Conservation (phyloP, 2,888 invertebrate genomes). For the Drosophila quinaria region DNA sequence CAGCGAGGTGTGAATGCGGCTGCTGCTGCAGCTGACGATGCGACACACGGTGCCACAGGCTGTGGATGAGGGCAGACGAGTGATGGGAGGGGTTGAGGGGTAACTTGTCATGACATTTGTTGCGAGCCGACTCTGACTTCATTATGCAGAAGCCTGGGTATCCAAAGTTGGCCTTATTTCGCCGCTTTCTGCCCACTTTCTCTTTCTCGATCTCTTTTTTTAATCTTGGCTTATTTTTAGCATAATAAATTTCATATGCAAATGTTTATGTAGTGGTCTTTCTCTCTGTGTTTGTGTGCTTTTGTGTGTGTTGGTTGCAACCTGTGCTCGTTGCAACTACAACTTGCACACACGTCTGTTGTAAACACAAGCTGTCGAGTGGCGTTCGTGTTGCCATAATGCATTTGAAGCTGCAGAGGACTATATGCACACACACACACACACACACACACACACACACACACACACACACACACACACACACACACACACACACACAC, state of each 20-base stretch:
- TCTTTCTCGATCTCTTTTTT: constrained; percentile 40
- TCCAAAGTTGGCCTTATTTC: constrained; percentile 76
- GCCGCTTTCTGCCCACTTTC: constrained; percentile 3
- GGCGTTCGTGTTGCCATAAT: constrained; percentile 75
- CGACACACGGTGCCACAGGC: constrained; percentile 18
- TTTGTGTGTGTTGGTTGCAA: constrained; percentile 22
- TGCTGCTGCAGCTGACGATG: constrained; percentile 23
- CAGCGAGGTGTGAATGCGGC: constrained; percentile 68
- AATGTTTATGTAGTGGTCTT: constrained; percentile 76
- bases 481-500: no score
- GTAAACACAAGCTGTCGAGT: constrained; percentile 64
- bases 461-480: no score
- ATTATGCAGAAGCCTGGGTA: constrained; percentile 66
- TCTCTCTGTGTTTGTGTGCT: constrained; percentile 4
- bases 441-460: no score
- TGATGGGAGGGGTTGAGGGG: constrained; percentile 17
- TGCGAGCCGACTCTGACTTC: constrained; percentile 46
- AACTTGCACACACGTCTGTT: constrained; percentile 13
- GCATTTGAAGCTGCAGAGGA: constrained; percentile 72
- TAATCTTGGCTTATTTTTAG: constrained; percentile 85
- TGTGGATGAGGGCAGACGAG: neutral
- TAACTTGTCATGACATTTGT: constrained; percentile 78
- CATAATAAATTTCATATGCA: constrained; percentile 85
- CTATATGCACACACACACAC: no score
- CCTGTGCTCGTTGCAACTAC: constrained; percentile 24